Evolutionary conservation across 2,888 invertebrate species (phyloP).

Genomic region (Drosophila anomelani): DNA sequence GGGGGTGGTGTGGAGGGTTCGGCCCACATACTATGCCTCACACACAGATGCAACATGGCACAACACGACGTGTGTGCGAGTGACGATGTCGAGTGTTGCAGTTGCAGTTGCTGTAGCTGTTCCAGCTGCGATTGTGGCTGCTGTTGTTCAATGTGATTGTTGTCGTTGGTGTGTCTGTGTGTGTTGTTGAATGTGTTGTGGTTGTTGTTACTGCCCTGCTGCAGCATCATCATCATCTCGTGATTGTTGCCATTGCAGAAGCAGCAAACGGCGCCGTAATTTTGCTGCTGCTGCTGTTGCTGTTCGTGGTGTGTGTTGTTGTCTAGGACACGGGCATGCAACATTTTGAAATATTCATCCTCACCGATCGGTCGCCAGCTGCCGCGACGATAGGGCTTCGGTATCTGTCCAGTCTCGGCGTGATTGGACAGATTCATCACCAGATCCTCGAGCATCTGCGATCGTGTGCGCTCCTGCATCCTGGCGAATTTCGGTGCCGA

Average conservation of each 20-base stretch:
- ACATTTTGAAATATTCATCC: constrained; percentile 84
- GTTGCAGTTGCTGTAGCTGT: constrained; percentile 27
- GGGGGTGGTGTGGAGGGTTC: constrained; percentile 14
- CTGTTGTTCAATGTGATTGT: constrained; percentile 7
- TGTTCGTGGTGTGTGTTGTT: constrained; percentile 64
- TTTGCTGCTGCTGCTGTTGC: constrained; percentile 54
- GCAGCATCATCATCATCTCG: constrained; percentile 27
- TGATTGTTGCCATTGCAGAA: constrained; percentile 45
- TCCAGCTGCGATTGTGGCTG: constrained; percentile 40
- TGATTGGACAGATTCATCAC: constrained; percentile 97
- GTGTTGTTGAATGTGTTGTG: constrained; percentile 39
- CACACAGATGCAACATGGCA: constrained; percentile 84
- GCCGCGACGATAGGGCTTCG: constrained; percentile 95
- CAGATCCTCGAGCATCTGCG: constrained; percentile 97
- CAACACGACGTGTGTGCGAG: constrained; percentile 74
- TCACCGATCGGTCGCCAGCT: constrained; percentile 96
- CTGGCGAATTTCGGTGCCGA: constrained; percentile 97
- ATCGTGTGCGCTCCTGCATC: constrained; percentile 96
- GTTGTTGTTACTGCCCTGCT: constrained; percentile 32
- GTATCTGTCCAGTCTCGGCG: constrained; percentile 97
- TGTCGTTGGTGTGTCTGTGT: constrained; percentile 36
- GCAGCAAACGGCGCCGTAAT: constrained; percentile 52
- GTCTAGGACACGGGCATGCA: constrained; percentile 83
- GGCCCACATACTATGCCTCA: constrained; percentile 84
- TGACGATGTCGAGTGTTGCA: constrained; percentile 46